Base-by-base conservation (phyloP, 2,797 vertebrate genomes). In the Coracias cyanogaster region DNA sequence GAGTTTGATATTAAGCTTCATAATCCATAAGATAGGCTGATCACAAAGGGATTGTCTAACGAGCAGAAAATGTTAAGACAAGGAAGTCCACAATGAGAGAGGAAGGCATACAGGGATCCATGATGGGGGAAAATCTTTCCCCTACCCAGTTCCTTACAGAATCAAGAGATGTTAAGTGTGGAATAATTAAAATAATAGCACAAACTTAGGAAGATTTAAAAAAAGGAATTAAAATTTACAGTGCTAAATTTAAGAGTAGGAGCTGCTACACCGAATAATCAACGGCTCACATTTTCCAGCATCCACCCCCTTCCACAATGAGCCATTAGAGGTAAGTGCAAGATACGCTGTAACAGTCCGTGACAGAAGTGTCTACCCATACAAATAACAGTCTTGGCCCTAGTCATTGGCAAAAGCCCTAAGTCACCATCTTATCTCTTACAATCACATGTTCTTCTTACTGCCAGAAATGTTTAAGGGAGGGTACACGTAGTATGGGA, bases 251-350 rank as follows among this genome's bases (percentile, higher is more conserved):
- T 31, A 66, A 84, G 35, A 6, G 9, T 28, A 77, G 33, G 22
- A 87, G 39, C 46, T 60, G 48, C n/a, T 80, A 19, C 0, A 0
- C 0, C 48, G 12, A 55, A 18, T 35, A 65, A 62, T 9, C 12
- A 35, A 37, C 3, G 11, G 29, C 17, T 85, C 39, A 67, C 41
- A 48, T 64, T 76, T 80, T 67, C 84, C 61, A 43, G 9, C 28
- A 62, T 39, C 41, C 46, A 82, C 6, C 48, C 22, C 46, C 25
- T 72, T 48, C 20, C 51, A 78, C 21, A 54, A 26, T 6, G 7
- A 64, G 16, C 58, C 54, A 74, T 21, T 12, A 39, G 25, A 45
- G 16, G 8, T 39, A 84, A 84, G 49, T 29, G 52, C 43, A 92
- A 79, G 41, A 72, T 9, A 35, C 1, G 15, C 35, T 61, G 1